Evolutionary conservation across 2,888 invertebrate species (phyloP), one percentile per base, ranked within the genome.

Genomic region (Drymonia ruficornis): DNA sequence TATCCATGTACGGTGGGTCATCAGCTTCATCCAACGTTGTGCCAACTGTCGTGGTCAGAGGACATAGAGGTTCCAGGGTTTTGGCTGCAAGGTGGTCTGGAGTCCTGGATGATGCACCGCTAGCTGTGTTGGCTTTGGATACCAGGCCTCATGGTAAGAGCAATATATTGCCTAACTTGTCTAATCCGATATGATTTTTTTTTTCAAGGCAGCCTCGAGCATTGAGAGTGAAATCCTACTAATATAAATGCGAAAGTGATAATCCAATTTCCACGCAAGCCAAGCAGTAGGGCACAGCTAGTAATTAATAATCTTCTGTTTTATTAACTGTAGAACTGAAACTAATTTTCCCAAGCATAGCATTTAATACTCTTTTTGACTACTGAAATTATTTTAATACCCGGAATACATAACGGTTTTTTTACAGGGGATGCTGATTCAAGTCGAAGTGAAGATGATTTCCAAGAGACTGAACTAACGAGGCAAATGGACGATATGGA

Each of bases 71-170:
- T 0, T 92, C 92, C 6, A 70, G 92, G 15, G 87, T 92, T 5
- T 59, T 92, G 19, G 90, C 92, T 50, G 92, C 92, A 0, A 74
- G 92, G n/a, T 92, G 92, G 91, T 92, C 92, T 0, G 92, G 91
- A 15, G 88, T 92, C 0, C 69, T 92, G 1, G 91, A 92, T 44
- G 92, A 91, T 49, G 71, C 91, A 7, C 91, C 91, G 0, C 65
- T 92, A n/a, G 84, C 92, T 67, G 90, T 92, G 1, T 72, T 92
- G 3, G 90, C 92, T 8, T 65, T 92, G 61, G 91, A 91, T 59
- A 86, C 89, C 0, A 86, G 89, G 55, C 80, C 89, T 51, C 88
- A 91, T 78, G 86, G 92, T 91, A 61, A 76, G 73, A 15, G 3
- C 15, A 29, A 40, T 8, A 40, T 16, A 3, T 34, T 23, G 3